A percentile compares a stretch with the other conserved stretches of the same genome.
phyloP scores from a whole-genome alignment of 2,888 invertebrate genomes.

The Scaptomyza flava region DNA sequence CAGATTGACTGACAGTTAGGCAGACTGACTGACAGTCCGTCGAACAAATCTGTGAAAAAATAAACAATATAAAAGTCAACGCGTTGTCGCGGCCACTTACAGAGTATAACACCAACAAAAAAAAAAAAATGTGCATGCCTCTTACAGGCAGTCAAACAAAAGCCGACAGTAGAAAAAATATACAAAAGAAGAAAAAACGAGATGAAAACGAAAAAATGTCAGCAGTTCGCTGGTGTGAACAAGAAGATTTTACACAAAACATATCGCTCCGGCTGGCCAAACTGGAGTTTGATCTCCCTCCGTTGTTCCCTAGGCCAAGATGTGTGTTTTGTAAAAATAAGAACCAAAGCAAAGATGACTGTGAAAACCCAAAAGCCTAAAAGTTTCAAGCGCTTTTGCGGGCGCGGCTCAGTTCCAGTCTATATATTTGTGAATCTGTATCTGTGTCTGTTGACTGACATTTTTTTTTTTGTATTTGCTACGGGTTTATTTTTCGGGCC shows the following conservation, averaged over 20 bases:
- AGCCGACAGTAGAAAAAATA: conserved; percentile 11
- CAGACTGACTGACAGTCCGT: conserved; percentile 25
- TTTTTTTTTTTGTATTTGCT: conserved; percentile 57
- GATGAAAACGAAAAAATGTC: conserved; percentile 69
- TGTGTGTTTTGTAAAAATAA: conserved; percentile 24
- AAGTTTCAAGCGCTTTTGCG: conserved; percentile 61
- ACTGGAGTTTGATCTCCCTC: conserved; percentile 20
- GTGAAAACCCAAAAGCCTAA: conserved; percentile 34
- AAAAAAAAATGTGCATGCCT: conserved; percentile 34
- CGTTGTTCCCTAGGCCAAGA: conserved; percentile 31
- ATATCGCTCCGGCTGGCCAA: conserved; percentile 45
- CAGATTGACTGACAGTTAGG: neutral
- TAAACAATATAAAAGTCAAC: conserved; percentile 25
- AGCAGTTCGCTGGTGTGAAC: conserved; percentile 73
- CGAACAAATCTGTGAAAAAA: conserved; percentile 57
- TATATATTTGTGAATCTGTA: conserved; percentile 11
- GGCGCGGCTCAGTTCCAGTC: conserved; percentile 49
- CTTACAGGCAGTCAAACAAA: conserved; percentile 34
- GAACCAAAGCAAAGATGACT: conserved; percentile 5
- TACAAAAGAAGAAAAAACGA: conserved; percentile 42
- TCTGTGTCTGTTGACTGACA: conserved; percentile 53
- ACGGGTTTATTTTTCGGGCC: conserved; percentile 5
- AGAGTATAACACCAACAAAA: conserved; percentile 18
- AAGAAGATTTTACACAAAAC: conserved; percentile 75
- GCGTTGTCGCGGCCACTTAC: conserved; percentile 28